Percentiles rank a stretch among this genome's conserved stretches.
phyloP scores from a whole-genome alignment of 1,140 invertebrate species.

The Drosophila rufa region DNA sequence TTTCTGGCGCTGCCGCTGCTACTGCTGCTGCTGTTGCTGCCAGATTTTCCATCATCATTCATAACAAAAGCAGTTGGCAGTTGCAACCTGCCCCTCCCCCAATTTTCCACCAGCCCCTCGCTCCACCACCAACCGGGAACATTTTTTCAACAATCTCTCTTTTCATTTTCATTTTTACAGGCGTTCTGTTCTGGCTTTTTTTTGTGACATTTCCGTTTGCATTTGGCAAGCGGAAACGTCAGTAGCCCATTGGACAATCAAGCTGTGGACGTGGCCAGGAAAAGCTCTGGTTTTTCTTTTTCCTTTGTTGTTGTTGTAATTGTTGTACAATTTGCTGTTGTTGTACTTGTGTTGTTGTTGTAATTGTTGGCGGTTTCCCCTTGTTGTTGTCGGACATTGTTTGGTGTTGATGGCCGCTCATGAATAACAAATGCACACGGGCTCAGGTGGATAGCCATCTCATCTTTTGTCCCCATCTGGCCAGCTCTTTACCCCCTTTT shows the following conservation, averaged over 20 bases:
- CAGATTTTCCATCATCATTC: slow-evolving; percentile 82
- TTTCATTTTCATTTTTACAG: slow-evolving; percentile 42
- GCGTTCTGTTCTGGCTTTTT: slow-evolving; percentile 26
- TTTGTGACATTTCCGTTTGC: slow-evolving; percentile 79
- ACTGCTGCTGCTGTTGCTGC: slow-evolving; percentile 67
- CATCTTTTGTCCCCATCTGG: slow-evolving; percentile 41
- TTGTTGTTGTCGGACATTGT: slow-evolving; percentile 61
- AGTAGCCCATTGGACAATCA: slow-evolving; percentile 79
- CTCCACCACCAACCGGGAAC: slow-evolving; percentile 8
- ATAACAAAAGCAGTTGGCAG: slow-evolving; percentile 83
- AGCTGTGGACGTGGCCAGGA: slow-evolving; percentile 62
- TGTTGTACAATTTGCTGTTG: slow-evolving; percentile 36
- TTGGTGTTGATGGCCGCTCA: slow-evolving; percentile 80
- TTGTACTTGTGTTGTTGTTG: slow-evolving; percentile 46
- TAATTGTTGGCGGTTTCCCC: slow-evolving; percentile 15
- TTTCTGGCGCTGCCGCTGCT: slow-evolving; percentile 9
- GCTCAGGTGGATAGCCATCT: slow-evolving; percentile 50
- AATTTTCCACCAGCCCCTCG: background rate
- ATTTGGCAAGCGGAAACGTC: slow-evolving; percentile 81
- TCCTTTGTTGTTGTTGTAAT: slow-evolving; percentile 19
- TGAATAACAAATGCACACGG: slow-evolving; percentile 80
- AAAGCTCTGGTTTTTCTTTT: slow-evolving; percentile 35
- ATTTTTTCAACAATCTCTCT: slow-evolving; percentile 51
- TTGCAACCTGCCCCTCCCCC: slow-evolving; percentile 51
- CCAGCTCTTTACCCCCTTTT: slow-evolving; percentile 5